Conservation (phyloP, 2,888 invertebrate species). For the Drosophila prostipennis region DNA sequence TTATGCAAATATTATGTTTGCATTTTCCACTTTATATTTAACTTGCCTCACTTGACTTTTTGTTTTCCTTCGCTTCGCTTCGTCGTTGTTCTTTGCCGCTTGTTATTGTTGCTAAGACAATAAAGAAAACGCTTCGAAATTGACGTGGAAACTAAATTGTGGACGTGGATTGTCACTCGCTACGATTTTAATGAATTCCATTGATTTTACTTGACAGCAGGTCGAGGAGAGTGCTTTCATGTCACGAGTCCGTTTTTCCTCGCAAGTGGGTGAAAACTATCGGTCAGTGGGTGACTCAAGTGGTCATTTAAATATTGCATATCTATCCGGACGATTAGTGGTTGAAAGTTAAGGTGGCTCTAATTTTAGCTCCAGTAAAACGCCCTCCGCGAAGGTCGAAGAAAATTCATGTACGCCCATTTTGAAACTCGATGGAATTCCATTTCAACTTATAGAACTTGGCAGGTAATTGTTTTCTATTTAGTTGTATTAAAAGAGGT, state of each 20-base stretch:
- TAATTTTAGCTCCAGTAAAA: neutral
- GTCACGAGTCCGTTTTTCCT: neutral
- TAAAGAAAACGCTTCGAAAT: conserved; percentile 44
- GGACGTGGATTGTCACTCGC: conserved; percentile 53
- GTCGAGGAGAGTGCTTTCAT: neutral
- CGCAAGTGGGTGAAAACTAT: conserved; percentile 17
- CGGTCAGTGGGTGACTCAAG: conserved; percentile 17
- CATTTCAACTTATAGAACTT: neutral
- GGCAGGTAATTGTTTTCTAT: too few relatives aligned
- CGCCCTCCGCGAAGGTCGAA: neutral
- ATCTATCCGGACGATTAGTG: conserved; percentile 4
- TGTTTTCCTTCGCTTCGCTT: conserved; percentile 25
- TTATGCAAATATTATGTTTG: conserved; percentile 75
- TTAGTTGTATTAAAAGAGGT: too few relatives aligned
- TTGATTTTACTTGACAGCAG: conserved; percentile 53
- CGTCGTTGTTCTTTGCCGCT: conserved; percentile 13
- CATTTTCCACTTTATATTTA: conserved; percentile 71
- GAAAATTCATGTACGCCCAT: neutral
- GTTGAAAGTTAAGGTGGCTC: neutral
- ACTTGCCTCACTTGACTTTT: conserved; percentile 56
- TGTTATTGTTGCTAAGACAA: conserved; percentile 54
- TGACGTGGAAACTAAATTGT: conserved; percentile 44
- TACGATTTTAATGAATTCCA: conserved; percentile 69
- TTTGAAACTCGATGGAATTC: neutral
- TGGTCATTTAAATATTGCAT: conserved; percentile 26